Percentiles rank a stretch among this genome's conserved stretches.
Evolutionary conservation across 2,113 vertebrate species (phyloP).

Genomic region (Elgaria multicarinata): DNA sequence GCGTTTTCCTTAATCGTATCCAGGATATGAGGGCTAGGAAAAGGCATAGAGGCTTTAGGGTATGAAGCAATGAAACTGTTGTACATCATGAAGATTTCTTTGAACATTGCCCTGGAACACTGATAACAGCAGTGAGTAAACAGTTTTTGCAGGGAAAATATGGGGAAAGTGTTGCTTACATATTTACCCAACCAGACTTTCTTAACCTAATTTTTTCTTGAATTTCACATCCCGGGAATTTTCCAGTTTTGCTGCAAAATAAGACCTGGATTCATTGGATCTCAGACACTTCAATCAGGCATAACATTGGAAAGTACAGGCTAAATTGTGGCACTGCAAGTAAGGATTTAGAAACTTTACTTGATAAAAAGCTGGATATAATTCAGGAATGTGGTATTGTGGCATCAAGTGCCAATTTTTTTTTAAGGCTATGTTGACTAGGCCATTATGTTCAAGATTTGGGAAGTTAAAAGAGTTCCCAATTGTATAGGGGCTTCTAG

Average conservation of each 20-base stretch:
- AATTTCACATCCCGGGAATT: background rate
- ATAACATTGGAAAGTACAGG: background rate
- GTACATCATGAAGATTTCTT: background rate
- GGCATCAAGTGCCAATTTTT: background rate
- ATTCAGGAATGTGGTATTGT: background rate
- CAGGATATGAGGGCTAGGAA: background rate
- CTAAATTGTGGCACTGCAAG: background rate
- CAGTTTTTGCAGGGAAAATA: background rate
- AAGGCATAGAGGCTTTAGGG: background rate
- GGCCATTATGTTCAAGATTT: background rate
- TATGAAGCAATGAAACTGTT: constrained; percentile 13
- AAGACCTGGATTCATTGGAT: background rate
- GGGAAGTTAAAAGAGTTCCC: background rate
- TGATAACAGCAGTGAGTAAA: background rate
- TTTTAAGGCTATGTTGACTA: background rate
- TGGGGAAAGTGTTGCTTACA: background rate
- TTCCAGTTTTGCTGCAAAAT: background rate
- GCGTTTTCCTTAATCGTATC: constrained; percentile 11
- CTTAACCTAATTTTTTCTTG: background rate
- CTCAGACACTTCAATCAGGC: background rate
- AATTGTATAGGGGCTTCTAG: background rate
- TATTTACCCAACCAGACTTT: background rate
- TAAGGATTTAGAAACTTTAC: background rate
- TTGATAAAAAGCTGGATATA: background rate
- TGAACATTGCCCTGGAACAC: background rate